Base-by-base conservation (phyloP, 2,888 invertebrate genomes). In the Aplocera efformata region DNA sequence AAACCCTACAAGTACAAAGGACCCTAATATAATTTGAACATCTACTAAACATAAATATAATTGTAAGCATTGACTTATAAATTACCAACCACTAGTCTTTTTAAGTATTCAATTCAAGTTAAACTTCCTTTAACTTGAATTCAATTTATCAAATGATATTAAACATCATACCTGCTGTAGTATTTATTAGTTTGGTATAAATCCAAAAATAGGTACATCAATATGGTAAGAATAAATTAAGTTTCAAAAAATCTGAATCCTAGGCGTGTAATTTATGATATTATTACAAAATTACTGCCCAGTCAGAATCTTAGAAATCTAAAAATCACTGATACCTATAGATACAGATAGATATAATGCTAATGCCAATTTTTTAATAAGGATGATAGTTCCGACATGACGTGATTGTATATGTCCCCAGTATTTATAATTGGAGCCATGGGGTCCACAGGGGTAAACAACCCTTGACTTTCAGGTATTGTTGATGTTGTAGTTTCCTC, bases 341-440 rank as follows among this genome's bases (percentile, higher is more conserved):
- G 5, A 17, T 17, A n/a, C n/a, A 9, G 24, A 23, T 7, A 33
- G 6, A 7, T 31, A 25, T 32, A 22, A 17, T 33, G 40, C 64
- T 72, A 80, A 47, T 84, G 70, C 55, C 79, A 76, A 46, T 80
- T 76, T 63, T 61, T 74, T 52, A 85, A 80, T 32, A 83, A 43
- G 23, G 80, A 73, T 36, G 75, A 67, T 3, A 86, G 54, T 25
- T 83, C 79, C 32, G 76, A 67, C 35, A 80, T 51, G 3, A 74
- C 41, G 24, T 61, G 50, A 10, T 50, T 58, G 50, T 69, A 68
- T 42, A 82, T 68, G 25, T 67, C 34, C 26, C 72, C 67, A 7
- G 75, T 54, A 28, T 48, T 38, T 6, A 60, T 54, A 17, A 70
- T 60, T 31, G 38, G 26, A 2, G 32, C 24, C 24, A 74, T 50